A percentile compares a stretch with the other conserved stretches of the same genome.
These are phyloP conservation scores for Agriopis aurantiaria DNA, from an alignment of 2,888 invertebrate genomes.

Conservation along the genomic window DNA sequence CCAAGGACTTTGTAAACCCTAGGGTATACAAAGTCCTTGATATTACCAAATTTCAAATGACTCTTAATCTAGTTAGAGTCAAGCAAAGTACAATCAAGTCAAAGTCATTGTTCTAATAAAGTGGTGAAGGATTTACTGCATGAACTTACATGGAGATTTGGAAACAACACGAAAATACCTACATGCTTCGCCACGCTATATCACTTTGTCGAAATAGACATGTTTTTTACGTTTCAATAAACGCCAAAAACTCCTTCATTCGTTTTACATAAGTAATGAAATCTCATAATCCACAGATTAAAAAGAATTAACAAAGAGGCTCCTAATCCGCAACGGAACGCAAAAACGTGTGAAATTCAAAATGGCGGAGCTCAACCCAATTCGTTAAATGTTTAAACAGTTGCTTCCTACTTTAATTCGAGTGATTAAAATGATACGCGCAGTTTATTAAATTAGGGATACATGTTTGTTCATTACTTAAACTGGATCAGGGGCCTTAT, in stretches of 20 bases:
- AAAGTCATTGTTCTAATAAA: too few species aligned
- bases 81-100: too few species aligned
- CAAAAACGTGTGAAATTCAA: conserved; percentile 25
- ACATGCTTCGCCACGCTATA: too few species aligned
- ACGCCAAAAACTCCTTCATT: not conserved
- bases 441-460: conserved; percentile 1
- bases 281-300: conserved; percentile 14
- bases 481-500: conserved; percentile 5
- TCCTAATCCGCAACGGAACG: conserved; percentile 8
- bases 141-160: too few species aligned
- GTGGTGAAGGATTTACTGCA: too few species aligned
- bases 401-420: conserved; percentile 16
- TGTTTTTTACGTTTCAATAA: not conserved
- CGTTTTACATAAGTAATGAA: not conserved
- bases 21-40: too few species aligned
- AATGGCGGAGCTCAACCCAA: conserved; percentile 29
- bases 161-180: too few species aligned
- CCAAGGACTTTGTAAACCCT: too few species aligned
- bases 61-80: too few species aligned
- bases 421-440: conserved; percentile 10
- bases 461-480: not conserved
- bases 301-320: not conserved
- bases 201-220: too few species aligned
- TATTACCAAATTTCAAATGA: too few species aligned
- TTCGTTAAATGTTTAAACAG: conserved; percentile 30